A percentile compares a stretch with the other conserved stretches of the same genome.
These are phyloP conservation scores for Argyrosomus regius DNA, from an alignment of 2,797 vertebrate species.

Conservation along the genomic window DNA sequence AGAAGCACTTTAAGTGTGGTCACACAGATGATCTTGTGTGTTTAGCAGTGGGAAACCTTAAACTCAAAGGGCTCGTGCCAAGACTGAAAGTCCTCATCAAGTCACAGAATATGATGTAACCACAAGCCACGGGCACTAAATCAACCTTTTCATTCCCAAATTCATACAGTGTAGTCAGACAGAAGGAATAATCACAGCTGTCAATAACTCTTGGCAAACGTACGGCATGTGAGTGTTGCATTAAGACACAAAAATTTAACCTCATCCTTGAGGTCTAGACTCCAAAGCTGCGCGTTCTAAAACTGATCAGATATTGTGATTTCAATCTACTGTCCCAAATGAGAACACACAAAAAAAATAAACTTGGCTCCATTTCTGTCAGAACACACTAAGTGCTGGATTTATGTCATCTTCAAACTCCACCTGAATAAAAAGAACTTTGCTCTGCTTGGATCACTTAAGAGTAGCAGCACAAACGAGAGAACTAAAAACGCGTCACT, in stretches of 20 bases:
- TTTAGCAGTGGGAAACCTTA: background rate
- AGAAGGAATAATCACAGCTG: background rate
- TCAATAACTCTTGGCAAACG: background rate
- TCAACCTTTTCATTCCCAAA: background rate
- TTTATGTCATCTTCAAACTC: constrained; percentile 9
- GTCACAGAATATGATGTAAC: background rate
- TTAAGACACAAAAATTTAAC: background rate
- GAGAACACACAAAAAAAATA: background rate
- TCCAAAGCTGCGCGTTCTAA: background rate
- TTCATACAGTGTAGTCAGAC: background rate
- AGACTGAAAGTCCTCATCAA: background rate
- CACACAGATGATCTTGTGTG: background rate
- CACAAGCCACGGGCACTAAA: background rate
- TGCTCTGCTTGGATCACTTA: constrained; percentile 29
- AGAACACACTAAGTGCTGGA: constrained; percentile 35
- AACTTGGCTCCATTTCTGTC: background rate
- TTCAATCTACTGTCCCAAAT: background rate
- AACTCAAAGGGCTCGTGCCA: background rate
- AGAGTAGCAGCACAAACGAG: constrained; percentile 58
- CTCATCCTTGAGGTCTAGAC: background rate
- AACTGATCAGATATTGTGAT: background rate
- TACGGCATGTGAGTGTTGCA: background rate
- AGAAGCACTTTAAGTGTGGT: background rate
- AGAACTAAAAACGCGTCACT: constrained; percentile 15
- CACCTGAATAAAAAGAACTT: background rate